Evolutionary conservation across 2,797 vertebrate species (phyloP), one percentile per base, ranked within the genome.

Genomic region (Pitangus sulphuratus): DNA sequence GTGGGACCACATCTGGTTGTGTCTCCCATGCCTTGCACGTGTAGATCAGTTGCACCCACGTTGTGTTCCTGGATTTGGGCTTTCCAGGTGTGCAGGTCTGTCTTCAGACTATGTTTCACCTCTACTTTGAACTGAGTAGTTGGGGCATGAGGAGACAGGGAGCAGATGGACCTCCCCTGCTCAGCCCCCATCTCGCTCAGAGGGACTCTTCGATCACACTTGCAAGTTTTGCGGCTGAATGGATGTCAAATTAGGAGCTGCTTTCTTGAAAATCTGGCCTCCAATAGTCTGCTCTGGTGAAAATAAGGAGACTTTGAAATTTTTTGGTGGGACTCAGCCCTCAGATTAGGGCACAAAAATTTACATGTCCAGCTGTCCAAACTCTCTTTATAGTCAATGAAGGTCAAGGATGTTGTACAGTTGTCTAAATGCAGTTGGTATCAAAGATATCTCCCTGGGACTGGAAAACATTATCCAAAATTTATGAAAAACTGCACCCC

Each of bases 151-250:
- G 44, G 33, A 69, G 35, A 10, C 2, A 9, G 25, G 25, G 19
- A 85, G 51, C 25, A 84, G 65, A 60, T 50, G 80, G 6, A 12
- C 11, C 62, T 87, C 28, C 71, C 28, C 57, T 47, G 31, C 57
- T 88, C 45, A 68, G 53, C 11, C 25, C 7, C 8, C 0, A 0
- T 19, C 57, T 81, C 0, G 0, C 57, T 54, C 39, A 57, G 69
- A 33, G 5, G 35, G 28, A 31, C 40, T 60, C 21, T 69, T 87
- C 44, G 51, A 60, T 75, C 51, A 53, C 31, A 4, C 40, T 56
- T 48, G 19, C 15, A 62, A 87, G 28, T 57, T 53, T 84, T 3
- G 1, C 42, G 64, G 61, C 60, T 80, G 61, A 91, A 80, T 0
- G 0, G 26, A 15, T 71, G 72, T 39, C 79, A 89, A 35, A 88